Percentiles rank a stretch among this genome's conserved stretches.
Conservation (phyloP, 37 sponge, comb jelly and placozoan genomes). For the Beroe ovata region DNA sequence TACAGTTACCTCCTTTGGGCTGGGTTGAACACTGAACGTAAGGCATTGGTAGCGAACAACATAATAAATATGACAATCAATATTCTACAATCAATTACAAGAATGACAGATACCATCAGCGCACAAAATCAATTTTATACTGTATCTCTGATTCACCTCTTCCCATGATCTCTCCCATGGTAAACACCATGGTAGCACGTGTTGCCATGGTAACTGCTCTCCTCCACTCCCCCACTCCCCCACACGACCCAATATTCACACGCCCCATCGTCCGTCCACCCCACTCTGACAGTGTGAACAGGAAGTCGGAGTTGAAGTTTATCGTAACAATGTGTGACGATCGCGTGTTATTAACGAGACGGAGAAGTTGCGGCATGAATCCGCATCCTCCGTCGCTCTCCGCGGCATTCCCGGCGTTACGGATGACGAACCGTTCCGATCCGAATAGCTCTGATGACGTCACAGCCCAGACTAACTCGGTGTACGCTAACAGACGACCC, state of each 20-base stretch:
- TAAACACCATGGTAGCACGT: neutral
- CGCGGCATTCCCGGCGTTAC: no score
- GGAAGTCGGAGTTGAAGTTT: neutral
- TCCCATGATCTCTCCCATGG: no score
- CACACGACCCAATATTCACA: neutral
- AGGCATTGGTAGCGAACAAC: no score
- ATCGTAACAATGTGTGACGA: neutral
- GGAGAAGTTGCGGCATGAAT: neutral
- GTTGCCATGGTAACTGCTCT: neutral
- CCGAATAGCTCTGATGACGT: neutral
- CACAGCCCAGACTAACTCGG: neutral
- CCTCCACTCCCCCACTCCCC: neutral
- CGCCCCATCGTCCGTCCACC: neutral
- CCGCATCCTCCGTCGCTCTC: neutral
- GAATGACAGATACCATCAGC: no score
- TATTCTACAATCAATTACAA: no score
- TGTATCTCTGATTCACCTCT: no score
- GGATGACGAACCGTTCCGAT: neutral
- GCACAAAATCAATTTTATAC: no score
- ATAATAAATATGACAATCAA: no score
- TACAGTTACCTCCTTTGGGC: no score
- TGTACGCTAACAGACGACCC: neutral
- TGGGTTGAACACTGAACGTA: no score
- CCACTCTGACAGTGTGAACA: neutral
- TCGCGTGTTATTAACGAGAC: neutral